Evolutionary conservation across 2,113 vertebrate species (phyloP), one percentile per base, ranked within the genome.

Genomic region (Macquaria ambigua): DNA sequence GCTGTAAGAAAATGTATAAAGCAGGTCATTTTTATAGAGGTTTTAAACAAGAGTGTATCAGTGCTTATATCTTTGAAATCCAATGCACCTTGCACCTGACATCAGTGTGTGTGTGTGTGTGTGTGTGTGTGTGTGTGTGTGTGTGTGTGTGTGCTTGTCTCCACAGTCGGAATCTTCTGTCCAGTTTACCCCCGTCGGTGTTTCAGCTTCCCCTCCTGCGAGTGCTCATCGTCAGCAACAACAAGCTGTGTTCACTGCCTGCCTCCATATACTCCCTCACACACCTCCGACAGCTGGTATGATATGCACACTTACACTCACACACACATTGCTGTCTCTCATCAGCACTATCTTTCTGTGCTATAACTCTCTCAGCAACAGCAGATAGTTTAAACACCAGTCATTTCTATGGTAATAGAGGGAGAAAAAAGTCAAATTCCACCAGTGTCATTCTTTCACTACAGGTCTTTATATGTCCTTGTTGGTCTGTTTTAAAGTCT

Each of bases 201-300:
- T 99, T 97, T 79, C 96, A 96, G 79, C 97, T 99, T 50, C 97
- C 98, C 69, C 96, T 99, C 55, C 95, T 99, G 59, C 92, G 97
- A 15, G 97, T 99, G 25, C 97, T 99, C 87, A 96, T 98, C 37
- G 90, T 97, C 95, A 97, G 97, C 94, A 98, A 98, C 95, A 98
- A 98, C 96, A 98, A 97, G 92, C 95, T 99, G 90, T 94, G 94
- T 1, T 91, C 92, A 15, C 93, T 99, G 87, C 94, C 97, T 0
- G 56, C 96, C 23, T 95, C 96, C 82, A 95, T 98, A 46, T 94
- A 94, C 48, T 87, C 93, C 81, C 95, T 98, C 87, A 90, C 93
- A 72, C 94, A 95, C 77, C 97, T 99, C 25, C 95, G 98, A 28
- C 97, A 98, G 92, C 97, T 98, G 94, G 98, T 99, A 95, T 66